Base-by-base conservation (phyloP, 2,888 invertebrate genomes). In the Oscheius sp. region DNA sequence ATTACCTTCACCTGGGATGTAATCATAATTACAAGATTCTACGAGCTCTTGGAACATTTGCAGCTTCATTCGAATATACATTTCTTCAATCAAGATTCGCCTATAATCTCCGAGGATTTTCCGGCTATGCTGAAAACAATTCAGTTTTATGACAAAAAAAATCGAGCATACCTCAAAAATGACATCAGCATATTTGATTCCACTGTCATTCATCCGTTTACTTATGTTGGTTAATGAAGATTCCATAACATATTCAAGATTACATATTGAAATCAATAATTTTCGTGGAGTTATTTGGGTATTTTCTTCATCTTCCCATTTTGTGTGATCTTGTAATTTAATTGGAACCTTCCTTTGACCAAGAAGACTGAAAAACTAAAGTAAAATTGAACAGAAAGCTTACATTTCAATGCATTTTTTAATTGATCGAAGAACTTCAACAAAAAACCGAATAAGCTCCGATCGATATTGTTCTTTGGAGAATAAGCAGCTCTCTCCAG, bases 171-270 rank as follows among this genome's bases (percentile, higher is more conserved):
- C 86, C 78, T 87, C 87, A 46, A 83, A 76, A 25, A 88, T 83
- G n/a, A 82, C 78, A 68, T 86, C 86, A 12, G 84, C 79, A 72
- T 81, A 84, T 64, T 85, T 83, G 52, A 88, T 82, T 16, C 86
- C 86, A 72, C 80, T 79, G 61, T 87, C 86, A 52, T 76, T 76
- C 73, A 88, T 79, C 41, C 87, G 82, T 55, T 82, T 81, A 45
- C 81, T 79, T 9, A 88, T 81, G 27, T 75, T 76, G 29, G 81
- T 79, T 56, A 88, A 70, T 2, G 86, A 85, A 45, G 81, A 78
- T n/a, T 81, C 76, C 18, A 86, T 71, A 35, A 87, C 80, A 75
- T 85, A 88, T 59, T 88, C 87, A 16, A 88, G 74, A 72, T 88
- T 88, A 69, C 86, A 83, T 29, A 88, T 81, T 6, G 84, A 81